Base-by-base conservation (phyloP, 2,888 invertebrate species). In the Malthinus flaveolus region DNA sequence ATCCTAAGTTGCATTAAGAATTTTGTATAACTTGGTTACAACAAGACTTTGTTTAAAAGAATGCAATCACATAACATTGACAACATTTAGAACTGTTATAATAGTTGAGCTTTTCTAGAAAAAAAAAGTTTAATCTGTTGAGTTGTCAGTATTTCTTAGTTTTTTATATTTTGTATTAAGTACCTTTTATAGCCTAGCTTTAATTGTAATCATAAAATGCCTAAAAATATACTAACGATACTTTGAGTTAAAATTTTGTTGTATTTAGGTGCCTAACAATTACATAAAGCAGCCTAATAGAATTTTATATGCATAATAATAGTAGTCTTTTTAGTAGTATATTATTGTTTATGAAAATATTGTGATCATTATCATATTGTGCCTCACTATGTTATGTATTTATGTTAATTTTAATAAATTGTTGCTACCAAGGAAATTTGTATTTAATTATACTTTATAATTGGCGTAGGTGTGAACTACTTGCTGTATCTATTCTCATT, bases 351-450 rank as follows among this genome's bases (percentile, higher is more conserved):
- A 62, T 59, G 50, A 58, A 58, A 63, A 64, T 66, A 66, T 67
- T 67, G 68, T 68, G 68, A 68, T 68, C 63, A 65, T 64, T 63
- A 66, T 63, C 63, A 68, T 67, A 66, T 69, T 69, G 68, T 70
- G 68, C 68, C 70, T 70, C 61, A 61, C 56, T 60, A 60, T 60
- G 60, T 60, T 60, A 56, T 51, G 49, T 56, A 47, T 55, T 56
- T 60, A 60, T 56, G 47, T 60, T 60, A 60, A 60, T 60, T 60
- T 60, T 60, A 60, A 60, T 60, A 60, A 60, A 60, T 49, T 52
- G 60, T 60, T 60, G 60, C 60, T 56, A 60, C 48, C 47, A 48
- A 52, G 15, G 34, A 13, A n/a, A 42, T 23, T 11, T 42, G 23
- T 42, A 42, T 15, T 42, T 42, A 1, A 15, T 42, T 42, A 1